phyloP scores from a whole-genome alignment of 2,113 vertebrate species.

The Cottus gobio region DNA sequence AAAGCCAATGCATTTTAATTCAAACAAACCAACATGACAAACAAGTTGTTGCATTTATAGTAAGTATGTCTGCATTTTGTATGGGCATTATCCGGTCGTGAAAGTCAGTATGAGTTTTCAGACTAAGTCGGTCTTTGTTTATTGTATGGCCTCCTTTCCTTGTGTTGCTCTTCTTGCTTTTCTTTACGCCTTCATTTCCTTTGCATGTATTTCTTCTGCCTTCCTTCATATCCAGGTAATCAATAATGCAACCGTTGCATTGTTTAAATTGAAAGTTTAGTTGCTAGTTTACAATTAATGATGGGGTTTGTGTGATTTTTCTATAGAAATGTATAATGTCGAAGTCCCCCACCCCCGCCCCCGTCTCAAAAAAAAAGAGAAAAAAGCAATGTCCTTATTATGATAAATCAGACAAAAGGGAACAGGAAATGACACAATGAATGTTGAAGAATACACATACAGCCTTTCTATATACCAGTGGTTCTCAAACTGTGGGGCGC shows the following conservation, averaged over 20 bases:
- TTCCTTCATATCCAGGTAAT: not conserved
- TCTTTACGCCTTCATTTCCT: too few relatives aligned
- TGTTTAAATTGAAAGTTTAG: not conserved
- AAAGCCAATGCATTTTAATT: not conserved
- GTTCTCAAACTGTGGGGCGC: too few relatives aligned
- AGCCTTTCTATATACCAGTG: not conserved
- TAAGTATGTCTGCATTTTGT: not conserved
- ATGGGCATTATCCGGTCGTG: not conserved
- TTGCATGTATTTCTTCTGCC: not conserved
- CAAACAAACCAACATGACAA: not conserved
- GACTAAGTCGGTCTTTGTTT: not conserved
- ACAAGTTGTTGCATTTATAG: not conserved
- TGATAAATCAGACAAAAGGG: not conserved
- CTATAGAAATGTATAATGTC: too few relatives aligned
- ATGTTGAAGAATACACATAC: not conserved
- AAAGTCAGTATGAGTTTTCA: constrained; percentile 43
- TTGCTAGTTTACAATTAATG: not conserved
- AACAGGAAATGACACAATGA: not conserved
- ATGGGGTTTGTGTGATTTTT: not conserved
- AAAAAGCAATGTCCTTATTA: not conserved
- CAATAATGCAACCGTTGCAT: not conserved
- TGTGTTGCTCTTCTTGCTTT: not conserved
- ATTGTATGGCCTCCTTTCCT: not conserved
- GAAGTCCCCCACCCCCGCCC: too few relatives aligned
- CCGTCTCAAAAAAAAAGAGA: too few relatives aligned